These are phyloP conservation scores for Hydrolagus affinis DNA, from an alignment of 2,113 vertebrate genomes.

Conservation along the genomic window DNA sequence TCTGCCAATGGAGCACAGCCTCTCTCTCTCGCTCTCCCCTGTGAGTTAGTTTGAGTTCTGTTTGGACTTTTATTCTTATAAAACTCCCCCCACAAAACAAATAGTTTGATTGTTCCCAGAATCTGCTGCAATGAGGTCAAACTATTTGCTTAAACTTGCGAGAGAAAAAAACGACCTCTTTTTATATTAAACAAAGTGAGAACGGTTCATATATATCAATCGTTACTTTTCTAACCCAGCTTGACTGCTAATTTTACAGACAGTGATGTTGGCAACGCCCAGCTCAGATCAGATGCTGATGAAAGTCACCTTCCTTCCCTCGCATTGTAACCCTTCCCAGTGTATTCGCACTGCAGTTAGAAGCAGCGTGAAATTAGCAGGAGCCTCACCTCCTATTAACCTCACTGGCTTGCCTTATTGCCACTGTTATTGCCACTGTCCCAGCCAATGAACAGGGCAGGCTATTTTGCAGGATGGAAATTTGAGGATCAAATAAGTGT, in stretches of 20 bases:
- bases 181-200: slow-evolving; percentile 42
- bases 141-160: slow-evolving; percentile 44
- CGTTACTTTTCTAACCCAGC: slow-evolving; percentile 40
- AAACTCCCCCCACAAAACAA: slow-evolving; percentile 43
- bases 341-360: neutral
- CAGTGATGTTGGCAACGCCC: slow-evolving; percentile 43
- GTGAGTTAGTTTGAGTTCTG: too few species aligned
- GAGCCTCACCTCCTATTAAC: neutral
- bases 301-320: too few species aligned
- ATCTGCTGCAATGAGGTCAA: slow-evolving; percentile 57
- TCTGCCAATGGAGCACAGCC: too few species aligned
- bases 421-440: neutral
- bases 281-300: slow-evolving; percentile 31
- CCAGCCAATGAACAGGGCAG: too few species aligned
- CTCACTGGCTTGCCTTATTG: neutral
- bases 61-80: too few species aligned
- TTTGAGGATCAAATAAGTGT: slow-evolving; percentile 26
- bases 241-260: slow-evolving; percentile 2
- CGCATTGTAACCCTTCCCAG: too few species aligned
- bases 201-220: slow-evolving; percentile 41
- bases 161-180: slow-evolving; percentile 32
- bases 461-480: too few species aligned
- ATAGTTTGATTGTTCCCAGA: slow-evolving; percentile 61
- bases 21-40: too few species aligned
- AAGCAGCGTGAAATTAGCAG: neutral